Evolutionary conservation across 1,140 invertebrate genomes (phyloP), one percentile per base, ranked within the genome.

Genomic region (Drosophila tropicalis): DNA sequence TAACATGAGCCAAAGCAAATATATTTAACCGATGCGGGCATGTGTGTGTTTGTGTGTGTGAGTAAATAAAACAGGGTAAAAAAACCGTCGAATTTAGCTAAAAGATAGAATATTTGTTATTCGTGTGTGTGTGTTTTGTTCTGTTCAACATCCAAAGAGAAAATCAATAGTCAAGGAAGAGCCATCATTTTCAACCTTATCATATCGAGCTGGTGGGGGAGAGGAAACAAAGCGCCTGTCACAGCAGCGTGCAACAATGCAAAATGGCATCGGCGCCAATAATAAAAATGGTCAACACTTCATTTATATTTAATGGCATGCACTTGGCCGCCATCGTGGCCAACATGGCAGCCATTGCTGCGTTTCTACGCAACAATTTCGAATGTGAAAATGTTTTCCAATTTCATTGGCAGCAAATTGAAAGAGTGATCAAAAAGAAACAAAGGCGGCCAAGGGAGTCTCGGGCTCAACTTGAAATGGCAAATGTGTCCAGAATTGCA

Each of bases 341-440:
- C 71, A 74, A 10, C 34, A 12, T 83, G 74, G 67, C 55, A 60
- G 56, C 82, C 0, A 12, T 83, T 70, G 67, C 55, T 62, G 56
- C 82, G 83, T 86, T 86, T 86, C 83, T 86, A 86, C 84, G 83
- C 83, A 86, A 86, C 83, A 86, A 86, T 86, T 87, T 82, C 61
- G 77, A 65, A 74, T 77, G 77, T 76, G 58, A 84, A 79, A 81
- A 87, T 66, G 54, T 87, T 86, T 87, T 86, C 83, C 83, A 86
- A 86, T 86, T 87, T 86, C 76, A 87, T 86, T 89, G 84, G 84
- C 83, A 77, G 54, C 67, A 62, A 61, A 63, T 60, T 41, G 22
- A 57, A 51, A 47, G n/a, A 44, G 41, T 44, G 41, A 29, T 17
- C 41, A 17, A 44, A 44, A 44, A 44, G n/a, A 1, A 17, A 15